These are phyloP conservation scores for Melanotaenia nigrans DNA, from an alignment of 2,797 vertebrate species.

Conservation along the genomic window DNA sequence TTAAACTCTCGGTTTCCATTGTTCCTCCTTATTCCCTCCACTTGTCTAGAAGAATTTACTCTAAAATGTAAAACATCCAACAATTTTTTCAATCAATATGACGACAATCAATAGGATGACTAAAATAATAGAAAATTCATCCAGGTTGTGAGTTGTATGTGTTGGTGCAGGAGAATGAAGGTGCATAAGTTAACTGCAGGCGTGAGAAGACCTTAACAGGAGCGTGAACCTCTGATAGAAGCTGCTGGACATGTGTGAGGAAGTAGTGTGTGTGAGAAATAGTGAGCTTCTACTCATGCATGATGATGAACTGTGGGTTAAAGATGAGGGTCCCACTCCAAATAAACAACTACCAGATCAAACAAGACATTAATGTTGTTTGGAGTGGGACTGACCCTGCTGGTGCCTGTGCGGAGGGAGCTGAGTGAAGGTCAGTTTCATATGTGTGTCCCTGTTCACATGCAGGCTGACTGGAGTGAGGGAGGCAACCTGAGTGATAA, in stretches of 20 bases:
- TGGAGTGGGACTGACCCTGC: conserved; percentile 46
- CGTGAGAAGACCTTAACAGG: conserved; percentile 35
- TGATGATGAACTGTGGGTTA: conserved; percentile 53
- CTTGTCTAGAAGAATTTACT: not conserved
- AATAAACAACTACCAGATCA: conserved; percentile 45
- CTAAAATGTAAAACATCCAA: not conserved
- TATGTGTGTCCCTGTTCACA: conserved; percentile 67
- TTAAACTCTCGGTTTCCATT: not conserved
- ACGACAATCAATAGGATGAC: not conserved
- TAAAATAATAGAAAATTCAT: conserved; percentile 17
- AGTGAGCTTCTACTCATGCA: conserved; percentile 68
- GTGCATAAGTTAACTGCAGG: conserved; percentile 54
- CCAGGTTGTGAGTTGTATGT: conserved; percentile 35
- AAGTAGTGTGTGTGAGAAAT: conserved; percentile 31
- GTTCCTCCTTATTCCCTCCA: not conserved
- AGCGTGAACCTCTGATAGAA: conserved; percentile 42
- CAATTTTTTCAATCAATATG: conserved; percentile 11
- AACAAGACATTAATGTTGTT: conserved; percentile 23
- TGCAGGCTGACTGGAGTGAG: conserved; percentile 72
- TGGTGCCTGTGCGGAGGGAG: conserved; percentile 33
- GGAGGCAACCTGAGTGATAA: conserved; percentile 59
- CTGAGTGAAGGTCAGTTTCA: conserved; percentile 43
- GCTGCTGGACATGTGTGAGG: conserved; percentile 39
- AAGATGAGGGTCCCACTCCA: conserved; percentile 58
- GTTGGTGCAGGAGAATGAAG: conserved; percentile 55